Percentiles rank a stretch among this genome's conserved stretches.
Conservation (phyloP, 2,888 invertebrate species). For the Pseudeuparius sepicola region DNA sequence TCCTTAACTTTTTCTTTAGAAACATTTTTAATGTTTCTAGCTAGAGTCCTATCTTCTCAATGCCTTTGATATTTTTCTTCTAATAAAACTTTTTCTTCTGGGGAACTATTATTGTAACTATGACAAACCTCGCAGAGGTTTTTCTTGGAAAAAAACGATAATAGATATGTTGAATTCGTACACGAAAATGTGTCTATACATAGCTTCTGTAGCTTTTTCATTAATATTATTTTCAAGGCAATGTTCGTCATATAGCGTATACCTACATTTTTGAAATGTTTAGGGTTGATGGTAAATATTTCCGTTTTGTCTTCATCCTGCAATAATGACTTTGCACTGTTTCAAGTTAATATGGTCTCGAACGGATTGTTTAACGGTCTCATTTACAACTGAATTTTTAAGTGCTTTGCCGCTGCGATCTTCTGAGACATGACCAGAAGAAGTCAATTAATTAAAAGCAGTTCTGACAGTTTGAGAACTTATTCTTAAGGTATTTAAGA, state of each 20-base stretch:
- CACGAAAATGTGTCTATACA: too few relatives aligned
- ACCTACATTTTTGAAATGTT: conserved; percentile 20
- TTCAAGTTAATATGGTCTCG: conserved; percentile 21
- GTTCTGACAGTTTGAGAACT: conserved; percentile 14
- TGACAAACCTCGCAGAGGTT: too few relatives aligned
- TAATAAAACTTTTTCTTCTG: too few relatives aligned
- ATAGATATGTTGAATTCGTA: too few relatives aligned
- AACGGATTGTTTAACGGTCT: conserved; percentile 18
- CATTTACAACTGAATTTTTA: conserved; percentile 19
- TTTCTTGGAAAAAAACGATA: too few relatives aligned
- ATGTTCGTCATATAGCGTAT: conserved; percentile 14
- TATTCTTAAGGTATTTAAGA: conserved; percentile 12
- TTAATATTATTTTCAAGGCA: conserved; percentile 15
- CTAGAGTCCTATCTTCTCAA: too few relatives aligned
- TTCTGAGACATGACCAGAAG: conserved; percentile 13
- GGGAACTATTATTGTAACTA: too few relatives aligned
- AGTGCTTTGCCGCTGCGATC: conserved; percentile 19
- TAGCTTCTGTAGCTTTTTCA: conserved; percentile 11
- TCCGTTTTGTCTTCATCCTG: conserved; percentile 14
- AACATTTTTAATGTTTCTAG: too few relatives aligned
- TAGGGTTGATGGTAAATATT: too few relatives aligned
- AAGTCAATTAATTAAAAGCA: conserved; percentile 14
- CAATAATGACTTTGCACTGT: conserved; percentile 21
- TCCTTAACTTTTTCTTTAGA: too few relatives aligned
- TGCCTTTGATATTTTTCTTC: too few relatives aligned